Evolutionary conservation across 2,888 invertebrate genomes (phyloP).

Genomic region (Conops quadrifasciatus): DNA sequence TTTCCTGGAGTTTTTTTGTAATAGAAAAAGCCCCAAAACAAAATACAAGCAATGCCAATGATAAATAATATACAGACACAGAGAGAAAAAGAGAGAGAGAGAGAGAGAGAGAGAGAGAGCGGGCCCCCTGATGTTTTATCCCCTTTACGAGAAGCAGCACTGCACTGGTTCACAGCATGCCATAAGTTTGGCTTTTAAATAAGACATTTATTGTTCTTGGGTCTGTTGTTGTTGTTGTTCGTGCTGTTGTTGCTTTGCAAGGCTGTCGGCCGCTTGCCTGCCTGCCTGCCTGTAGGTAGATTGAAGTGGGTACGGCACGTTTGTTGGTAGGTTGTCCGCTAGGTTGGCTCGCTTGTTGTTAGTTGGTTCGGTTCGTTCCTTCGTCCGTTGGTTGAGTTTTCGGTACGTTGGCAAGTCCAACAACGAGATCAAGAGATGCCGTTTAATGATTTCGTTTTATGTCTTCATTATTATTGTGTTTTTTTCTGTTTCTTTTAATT

Average conservation of each 20-base stretch:
- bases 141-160: neutral
- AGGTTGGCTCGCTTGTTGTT: neutral
- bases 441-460: slow-evolving; percentile 34
- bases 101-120: neutral
- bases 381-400: neutral
- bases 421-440: slow-evolving; percentile 28
- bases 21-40: no score
- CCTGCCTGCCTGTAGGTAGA: no score
- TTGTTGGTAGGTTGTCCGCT: neutral
- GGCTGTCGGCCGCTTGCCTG: neutral
- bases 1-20: neutral
- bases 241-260: neutral
- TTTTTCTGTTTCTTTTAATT: neutral
- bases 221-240: slow-evolving; percentile 16
- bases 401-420: slow-evolving; percentile 10
- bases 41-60: no score
- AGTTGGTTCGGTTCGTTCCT: neutral
- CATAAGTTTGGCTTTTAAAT: slow-evolving; percentile 25
- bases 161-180: slow-evolving; percentile 16
- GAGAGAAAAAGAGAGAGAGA: neutral
- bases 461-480: slow-evolving; percentile 34
- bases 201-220: slow-evolving; percentile 26
- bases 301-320: no score
- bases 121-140: neutral
- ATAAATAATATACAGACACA: neutral